Evolutionary conservation across 2,888 invertebrate species (phyloP).

Genomic region (Tillus elongatus): DNA sequence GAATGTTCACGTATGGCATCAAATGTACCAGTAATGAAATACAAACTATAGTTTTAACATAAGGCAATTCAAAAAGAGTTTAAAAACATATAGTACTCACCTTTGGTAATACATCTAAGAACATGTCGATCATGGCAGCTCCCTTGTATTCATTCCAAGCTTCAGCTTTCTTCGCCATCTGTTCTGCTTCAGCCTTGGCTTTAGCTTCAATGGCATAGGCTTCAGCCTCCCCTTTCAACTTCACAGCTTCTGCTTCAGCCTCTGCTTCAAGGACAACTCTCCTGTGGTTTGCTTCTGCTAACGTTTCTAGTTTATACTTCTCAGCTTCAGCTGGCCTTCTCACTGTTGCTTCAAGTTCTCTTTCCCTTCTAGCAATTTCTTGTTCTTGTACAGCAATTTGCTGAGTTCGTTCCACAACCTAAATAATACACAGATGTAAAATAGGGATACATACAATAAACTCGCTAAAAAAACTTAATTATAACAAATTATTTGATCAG

Average conservation of each 20-base stretch:
- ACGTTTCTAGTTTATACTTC: constrained; percentile 78
- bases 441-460: too few relatives aligned
- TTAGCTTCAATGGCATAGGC: constrained; percentile 91
- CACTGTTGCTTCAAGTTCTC: constrained; percentile 86
- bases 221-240: constrained; percentile 79
- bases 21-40: too few relatives aligned
- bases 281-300: constrained; percentile 87
- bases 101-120: constrained; percentile 89
- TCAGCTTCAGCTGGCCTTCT: constrained; percentile 95
- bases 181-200: constrained; percentile 92
- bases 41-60: too few relatives aligned
- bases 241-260: constrained; percentile 85
- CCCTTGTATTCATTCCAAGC: constrained; percentile 95
- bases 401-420: constrained; percentile 50
- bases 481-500: too few relatives aligned
- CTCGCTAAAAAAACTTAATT: too few relatives aligned
- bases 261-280: constrained; percentile 89
- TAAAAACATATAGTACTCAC: too few relatives aligned
- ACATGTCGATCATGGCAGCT: constrained; percentile 94
- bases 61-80: too few relatives aligned
- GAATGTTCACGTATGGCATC: too few relatives aligned
- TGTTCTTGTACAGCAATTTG: constrained; percentile 94
- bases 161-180: constrained; percentile 94
- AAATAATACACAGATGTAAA: too few relatives aligned
- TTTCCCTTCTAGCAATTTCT: constrained; percentile 85